Evolutionary conservation across 2,888 invertebrate genomes (phyloP), one percentile per base, ranked within the genome.

Genomic region (Sarcophaga rosellei): DNA sequence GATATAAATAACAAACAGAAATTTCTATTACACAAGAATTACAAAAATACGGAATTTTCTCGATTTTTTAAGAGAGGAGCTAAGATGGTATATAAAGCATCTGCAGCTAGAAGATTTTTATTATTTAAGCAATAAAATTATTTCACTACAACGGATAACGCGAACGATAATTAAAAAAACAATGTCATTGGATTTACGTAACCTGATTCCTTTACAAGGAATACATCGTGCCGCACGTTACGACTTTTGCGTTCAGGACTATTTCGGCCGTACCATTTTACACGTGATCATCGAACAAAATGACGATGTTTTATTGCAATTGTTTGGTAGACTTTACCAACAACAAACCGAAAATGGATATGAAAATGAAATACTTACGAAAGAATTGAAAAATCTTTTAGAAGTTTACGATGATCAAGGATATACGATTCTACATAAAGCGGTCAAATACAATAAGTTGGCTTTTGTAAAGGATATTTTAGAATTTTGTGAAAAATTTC

Each of bases 381-480:
- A 47, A 25, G 23, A 78, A 44, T 44, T 83, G 0, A 25, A 35
- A 45, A 47, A 53, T 15, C 4, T 83, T 3, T 63, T 83, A 15
- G 25, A 59, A 57, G 23, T 78, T 15, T 83, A 83, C 17, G 74
- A 83, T 69, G 35, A 78, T 68, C n/a, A 74, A 21, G 83, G 83
- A 6, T 23, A 78, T 15, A 83, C 83, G 0, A 62, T 83, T 4
- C 44, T 83, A 3, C 78, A 83, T 25, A 68, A 69, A 21, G 83
- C 74, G n/a, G 78, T 69, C 17, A 59, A 70, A 6, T 23, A 21
- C 10, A 61, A 82, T 76, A 59, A 77, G 61, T 3, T 23, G 4
- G n/a, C 73, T 25, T 20, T 69, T 21, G 53, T 74, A 1, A 4
- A 44, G 10, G 15, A n/a, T n/a, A 2, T 63, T 35, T 74, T 83